These are phyloP conservation scores for Plectrocnemia conspersa DNA, from an alignment of 1,140 invertebrate species.

Conservation along the genomic window DNA sequence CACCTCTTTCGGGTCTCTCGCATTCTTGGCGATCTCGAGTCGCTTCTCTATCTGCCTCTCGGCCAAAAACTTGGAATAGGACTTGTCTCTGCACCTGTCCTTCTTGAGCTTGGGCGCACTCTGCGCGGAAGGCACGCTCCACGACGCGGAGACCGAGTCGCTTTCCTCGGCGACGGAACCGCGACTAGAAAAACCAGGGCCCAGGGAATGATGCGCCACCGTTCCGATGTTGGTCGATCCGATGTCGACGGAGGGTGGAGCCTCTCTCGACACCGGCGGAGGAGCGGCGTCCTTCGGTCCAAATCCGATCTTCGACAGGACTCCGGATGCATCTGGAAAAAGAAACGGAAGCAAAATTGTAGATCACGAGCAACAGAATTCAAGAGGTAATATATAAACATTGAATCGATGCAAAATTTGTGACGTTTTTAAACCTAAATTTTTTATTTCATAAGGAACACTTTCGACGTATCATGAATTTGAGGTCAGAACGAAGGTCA, in stretches of 20 bases:
- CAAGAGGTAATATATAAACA: too few relatives aligned
- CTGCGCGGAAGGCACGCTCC: slow-evolving; percentile 37
- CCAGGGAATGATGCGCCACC: slow-evolving; percentile 38
- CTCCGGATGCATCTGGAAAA: not conserved
- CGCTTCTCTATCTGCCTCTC: slow-evolving; percentile 37
- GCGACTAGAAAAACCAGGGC: slow-evolving; percentile 39
- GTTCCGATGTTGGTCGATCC: slow-evolving; percentile 64
- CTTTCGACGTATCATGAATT: too few relatives aligned
- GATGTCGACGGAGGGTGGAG: slow-evolving; percentile 46
- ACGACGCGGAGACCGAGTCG: slow-evolving; percentile 37
- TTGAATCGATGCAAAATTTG: too few relatives aligned
- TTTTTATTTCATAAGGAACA: too few relatives aligned
- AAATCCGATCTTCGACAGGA: not conserved
- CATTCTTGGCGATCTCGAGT: slow-evolving; percentile 3
- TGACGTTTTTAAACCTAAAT: too few relatives aligned
- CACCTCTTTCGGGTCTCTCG: not conserved
- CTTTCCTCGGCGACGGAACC: slow-evolving; percentile 39
- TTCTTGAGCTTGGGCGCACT: slow-evolving; percentile 38
- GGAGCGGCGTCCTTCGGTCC: not conserved
- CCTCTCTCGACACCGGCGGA: slow-evolving; percentile 26
- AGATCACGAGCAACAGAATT: too few relatives aligned
- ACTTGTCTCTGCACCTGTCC: slow-evolving; percentile 52
- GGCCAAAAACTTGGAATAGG: slow-evolving; percentile 52
- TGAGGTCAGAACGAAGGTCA: too few relatives aligned
- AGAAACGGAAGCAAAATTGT: too few relatives aligned